Percentiles rank a stretch among this genome's conserved stretches.
phyloP scores from a whole-genome alignment of 2,113 vertebrate genomes.

The Atlantisia rogersi region DNA sequence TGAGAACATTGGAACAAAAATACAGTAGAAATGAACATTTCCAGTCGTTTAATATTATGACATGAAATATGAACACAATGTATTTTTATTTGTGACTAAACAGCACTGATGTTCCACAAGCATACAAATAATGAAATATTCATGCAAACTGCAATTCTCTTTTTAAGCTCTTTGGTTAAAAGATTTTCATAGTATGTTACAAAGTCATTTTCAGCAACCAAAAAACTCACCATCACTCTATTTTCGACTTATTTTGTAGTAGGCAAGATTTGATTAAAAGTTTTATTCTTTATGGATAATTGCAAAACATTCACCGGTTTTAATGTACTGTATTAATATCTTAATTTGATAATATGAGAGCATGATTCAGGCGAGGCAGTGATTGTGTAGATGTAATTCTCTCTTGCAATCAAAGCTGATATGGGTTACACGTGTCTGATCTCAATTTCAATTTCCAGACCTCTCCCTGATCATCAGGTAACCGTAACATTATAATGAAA shows the following conservation, averaged over 20 bases:
- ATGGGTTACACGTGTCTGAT: neutral
- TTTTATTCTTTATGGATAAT: neutral
- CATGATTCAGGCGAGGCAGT: neutral
- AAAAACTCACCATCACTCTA: neutral
- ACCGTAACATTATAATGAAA: neutral
- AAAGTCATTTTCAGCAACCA: neutral
- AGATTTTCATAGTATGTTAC: neutral
- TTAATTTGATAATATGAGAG: neutral
- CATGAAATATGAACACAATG: rapidly evolving
- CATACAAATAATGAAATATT: neutral
- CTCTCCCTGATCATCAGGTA: neutral
- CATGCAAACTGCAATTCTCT: neutral
- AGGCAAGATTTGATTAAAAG: neutral
- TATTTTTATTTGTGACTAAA: neutral
- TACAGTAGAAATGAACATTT: neutral
- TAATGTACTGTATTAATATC: neutral
- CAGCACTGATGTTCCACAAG: neutral
- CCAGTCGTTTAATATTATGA: neutral
- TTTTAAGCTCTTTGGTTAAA: neutral
- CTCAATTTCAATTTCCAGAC: neutral
- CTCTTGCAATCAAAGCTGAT: neutral
- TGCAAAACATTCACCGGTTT: neutral
- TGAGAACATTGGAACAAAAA: neutral
- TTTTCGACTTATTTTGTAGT: neutral
- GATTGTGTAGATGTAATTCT: neutral